These are phyloP conservation scores for Mellivora capensis DNA, from an alignment of 2,113 vertebrate genomes.

Conservation along the genomic window DNA sequence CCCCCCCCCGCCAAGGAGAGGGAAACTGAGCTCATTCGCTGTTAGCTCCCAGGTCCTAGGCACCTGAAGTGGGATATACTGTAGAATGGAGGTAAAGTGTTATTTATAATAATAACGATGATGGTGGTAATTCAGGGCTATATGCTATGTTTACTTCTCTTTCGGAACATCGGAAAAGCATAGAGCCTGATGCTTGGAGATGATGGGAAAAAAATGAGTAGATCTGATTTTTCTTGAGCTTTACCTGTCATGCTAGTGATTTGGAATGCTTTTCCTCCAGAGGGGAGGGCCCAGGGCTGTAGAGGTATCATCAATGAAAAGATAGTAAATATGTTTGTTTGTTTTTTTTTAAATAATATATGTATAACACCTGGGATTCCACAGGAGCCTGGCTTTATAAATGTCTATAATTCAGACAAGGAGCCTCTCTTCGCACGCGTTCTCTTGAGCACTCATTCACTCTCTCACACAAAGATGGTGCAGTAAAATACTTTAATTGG, in stretches of 20 bases:
- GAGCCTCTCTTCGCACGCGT: conserved; percentile 31
- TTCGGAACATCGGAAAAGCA: not conserved
- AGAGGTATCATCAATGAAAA: conserved; percentile 32
- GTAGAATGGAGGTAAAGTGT: not conserved
- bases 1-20: not conserved
- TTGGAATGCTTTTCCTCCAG: conserved; percentile 55
- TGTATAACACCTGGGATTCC: not conserved
- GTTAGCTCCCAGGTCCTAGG: not conserved
- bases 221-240: conserved; percentile 30
- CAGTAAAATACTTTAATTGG: conserved; percentile 83
- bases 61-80: not conserved
- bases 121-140: conserved; percentile 26
- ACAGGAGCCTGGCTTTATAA: conserved; percentile 37
- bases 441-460: conserved; percentile 57
- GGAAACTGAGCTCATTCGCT: conserved; percentile 58
- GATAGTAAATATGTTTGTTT: not conserved
- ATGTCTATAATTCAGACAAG: conserved; percentile 65
- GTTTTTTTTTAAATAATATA: not conserved
- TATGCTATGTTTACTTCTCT: conserved; percentile 54
- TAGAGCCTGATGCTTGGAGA: not conserved
- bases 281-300: conserved; percentile 9
- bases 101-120: not conserved
- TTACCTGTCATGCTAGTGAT: conserved; percentile 41
- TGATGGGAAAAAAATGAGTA: not conserved
- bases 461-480: conserved; percentile 73